These are phyloP conservation scores for Dysdera silvatica DNA, from an alignment of 1,140 invertebrate genomes.

Conservation along the genomic window DNA sequence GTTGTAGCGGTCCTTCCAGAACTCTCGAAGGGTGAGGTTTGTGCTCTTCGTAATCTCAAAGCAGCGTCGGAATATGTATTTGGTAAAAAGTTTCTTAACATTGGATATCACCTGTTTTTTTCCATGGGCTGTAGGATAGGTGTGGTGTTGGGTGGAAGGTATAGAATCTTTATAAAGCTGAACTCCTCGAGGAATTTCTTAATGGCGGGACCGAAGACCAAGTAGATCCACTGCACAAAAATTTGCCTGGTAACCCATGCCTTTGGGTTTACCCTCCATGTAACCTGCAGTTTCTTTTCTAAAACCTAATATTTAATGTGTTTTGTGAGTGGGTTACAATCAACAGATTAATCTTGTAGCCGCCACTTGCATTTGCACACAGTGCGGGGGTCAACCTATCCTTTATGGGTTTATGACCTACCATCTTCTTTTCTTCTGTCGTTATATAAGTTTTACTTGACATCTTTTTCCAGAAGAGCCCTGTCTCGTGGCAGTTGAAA, in stretches of 20 bases:
- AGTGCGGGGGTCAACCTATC: conserved; percentile 8
- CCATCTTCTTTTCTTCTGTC: too few relatives aligned
- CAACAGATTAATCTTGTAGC: background rate
- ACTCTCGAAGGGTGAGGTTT: too few relatives aligned
- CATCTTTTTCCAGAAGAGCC: background rate
- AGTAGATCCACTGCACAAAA: conserved; percentile 27
- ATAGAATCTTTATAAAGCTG: too few relatives aligned
- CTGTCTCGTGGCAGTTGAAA: background rate
- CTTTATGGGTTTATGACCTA: conserved; percentile 9
- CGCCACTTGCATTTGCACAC: conserved; percentile 30
- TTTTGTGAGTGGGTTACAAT: background rate
- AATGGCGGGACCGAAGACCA: conserved; percentile 26
- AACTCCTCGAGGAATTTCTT: conserved; percentile 3
- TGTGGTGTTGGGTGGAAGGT: too few relatives aligned
- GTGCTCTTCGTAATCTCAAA: too few relatives aligned
- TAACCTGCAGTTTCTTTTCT: conserved; percentile 19
- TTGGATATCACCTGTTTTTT: too few relatives aligned
- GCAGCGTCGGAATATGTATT: too few relatives aligned
- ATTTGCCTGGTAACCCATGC: conserved; percentile 26
- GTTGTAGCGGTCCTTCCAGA: too few relatives aligned
- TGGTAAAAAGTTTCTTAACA: too few relatives aligned
- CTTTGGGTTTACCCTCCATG: conserved; percentile 24
- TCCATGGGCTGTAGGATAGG: too few relatives aligned
- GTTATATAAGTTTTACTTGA: too few relatives aligned
- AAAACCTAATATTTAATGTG: conserved; percentile 14